Evolutionary conservation across 2,888 invertebrate genomes (phyloP).

Genomic region (Ephialtes manifestator): DNA sequence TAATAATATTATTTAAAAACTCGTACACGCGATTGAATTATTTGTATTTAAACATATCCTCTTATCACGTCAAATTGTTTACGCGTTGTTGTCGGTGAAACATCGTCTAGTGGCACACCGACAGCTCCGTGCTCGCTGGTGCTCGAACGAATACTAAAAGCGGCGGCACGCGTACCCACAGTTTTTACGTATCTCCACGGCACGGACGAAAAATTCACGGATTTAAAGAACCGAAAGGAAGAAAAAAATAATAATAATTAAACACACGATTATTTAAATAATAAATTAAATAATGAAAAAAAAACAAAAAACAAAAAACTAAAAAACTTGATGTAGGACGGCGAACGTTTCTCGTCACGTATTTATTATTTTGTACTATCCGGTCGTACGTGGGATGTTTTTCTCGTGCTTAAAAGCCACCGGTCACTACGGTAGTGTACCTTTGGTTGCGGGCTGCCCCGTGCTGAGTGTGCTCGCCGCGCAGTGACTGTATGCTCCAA

Average conservation of each 20-base stretch:
- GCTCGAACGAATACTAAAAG: slow-evolving; percentile 64
- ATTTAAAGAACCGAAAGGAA: slow-evolving; percentile 33
- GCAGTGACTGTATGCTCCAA: slow-evolving; percentile 84
- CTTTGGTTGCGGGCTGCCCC: slow-evolving; percentile 85
- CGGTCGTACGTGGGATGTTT: slow-evolving; percentile 22
- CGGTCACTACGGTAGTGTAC: slow-evolving; percentile 77
- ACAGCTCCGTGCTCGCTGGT: slow-evolving; percentile 66
- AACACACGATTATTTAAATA: slow-evolving; percentile 41
- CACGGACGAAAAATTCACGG: not conserved
- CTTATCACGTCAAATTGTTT: slow-evolving; percentile 28
- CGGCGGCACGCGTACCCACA: slow-evolving; percentile 58
- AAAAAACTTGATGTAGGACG: slow-evolving; percentile 41
- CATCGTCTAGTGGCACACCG: slow-evolving; percentile 33
- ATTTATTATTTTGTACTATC: slow-evolving; percentile 2
- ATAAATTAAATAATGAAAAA: slow-evolving; percentile 8
- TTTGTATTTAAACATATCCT: slow-evolving; percentile 14
- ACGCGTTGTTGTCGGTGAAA: not conserved
- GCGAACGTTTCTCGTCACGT: slow-evolving; percentile 9
- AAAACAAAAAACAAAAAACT: slow-evolving; percentile 27
- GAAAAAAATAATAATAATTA: slow-evolving; percentile 25
- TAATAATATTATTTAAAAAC: not conserved
- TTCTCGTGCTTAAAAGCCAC: slow-evolving; percentile 46
- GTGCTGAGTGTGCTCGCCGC: slow-evolving; percentile 85
- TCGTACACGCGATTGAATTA: not conserved
- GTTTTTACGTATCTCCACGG: slow-evolving; percentile 35